A percentile compares a stretch with the other conserved stretches of the same genome.
Conservation (phyloP, 2,888 invertebrate species). For the Ichneumon xanthorius region DNA sequence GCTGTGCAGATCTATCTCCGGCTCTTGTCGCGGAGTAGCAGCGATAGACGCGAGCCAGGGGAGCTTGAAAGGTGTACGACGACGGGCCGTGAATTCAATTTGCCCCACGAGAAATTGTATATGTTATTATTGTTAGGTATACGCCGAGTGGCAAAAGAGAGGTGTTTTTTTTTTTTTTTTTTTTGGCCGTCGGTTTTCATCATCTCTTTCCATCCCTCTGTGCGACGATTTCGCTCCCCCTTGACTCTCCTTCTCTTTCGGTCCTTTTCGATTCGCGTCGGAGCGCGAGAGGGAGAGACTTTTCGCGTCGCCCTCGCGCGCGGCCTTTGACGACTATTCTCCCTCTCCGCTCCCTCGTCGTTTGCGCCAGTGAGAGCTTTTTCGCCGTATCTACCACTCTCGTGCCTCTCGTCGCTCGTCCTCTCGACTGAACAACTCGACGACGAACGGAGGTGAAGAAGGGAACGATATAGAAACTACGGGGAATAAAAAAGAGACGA, state of each 20-base stretch:
- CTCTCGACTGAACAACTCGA: conserved; percentile 49
- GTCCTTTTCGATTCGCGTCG: conserved; percentile 59
- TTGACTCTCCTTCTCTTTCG: conserved; percentile 24
- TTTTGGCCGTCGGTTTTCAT: conserved; percentile 36
- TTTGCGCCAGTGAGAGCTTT: conserved; percentile 38
- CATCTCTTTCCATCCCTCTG: conserved; percentile 19
- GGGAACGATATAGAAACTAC: conserved; percentile 8
- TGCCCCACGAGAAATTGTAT: conserved; percentile 62
- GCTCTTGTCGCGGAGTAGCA: conserved; percentile 7
- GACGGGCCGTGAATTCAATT: conserved; percentile 58
- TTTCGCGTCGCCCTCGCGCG: conserved; percentile 34
- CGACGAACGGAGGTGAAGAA: conserved; percentile 37
- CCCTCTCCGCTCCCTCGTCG: conserved; percentile 10
- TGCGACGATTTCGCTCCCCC: conserved; percentile 27
- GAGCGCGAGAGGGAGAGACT: conserved; percentile 39
- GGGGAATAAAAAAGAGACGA: background rate
- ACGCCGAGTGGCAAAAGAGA: conserved; percentile 25
- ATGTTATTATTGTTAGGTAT: conserved; percentile 51
- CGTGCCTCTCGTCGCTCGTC: conserved; percentile 30
- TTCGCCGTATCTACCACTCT: conserved; percentile 41
- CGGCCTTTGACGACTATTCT: conserved; percentile 57
- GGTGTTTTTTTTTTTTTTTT: background rate
- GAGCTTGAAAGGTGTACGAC: conserved; percentile 53
- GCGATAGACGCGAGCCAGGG: conserved; percentile 14
- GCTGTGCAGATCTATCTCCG: conserved; percentile 38